phyloP scores from a whole-genome alignment of 2,888 invertebrate species.

The Odontomyia ornata region DNA sequence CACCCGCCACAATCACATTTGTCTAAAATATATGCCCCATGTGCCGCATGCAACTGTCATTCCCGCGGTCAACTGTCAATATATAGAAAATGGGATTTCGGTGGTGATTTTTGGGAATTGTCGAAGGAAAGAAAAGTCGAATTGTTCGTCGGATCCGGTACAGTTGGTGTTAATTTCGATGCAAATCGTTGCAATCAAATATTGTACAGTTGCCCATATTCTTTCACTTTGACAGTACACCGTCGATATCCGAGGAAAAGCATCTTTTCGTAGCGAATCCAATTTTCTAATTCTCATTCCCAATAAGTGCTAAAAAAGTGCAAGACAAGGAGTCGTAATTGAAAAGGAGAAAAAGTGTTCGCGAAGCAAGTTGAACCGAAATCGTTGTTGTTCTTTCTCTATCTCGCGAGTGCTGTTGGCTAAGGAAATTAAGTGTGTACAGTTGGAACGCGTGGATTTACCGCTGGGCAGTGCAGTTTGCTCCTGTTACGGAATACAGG shows the following conservation, averaged over 20 bases:
- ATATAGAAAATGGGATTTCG: conserved; percentile 34
- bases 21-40: neutral
- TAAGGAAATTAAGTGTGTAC: neutral
- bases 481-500: conserved; percentile 11
- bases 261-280: neutral
- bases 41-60: conserved; percentile 40
- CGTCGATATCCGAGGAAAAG: neutral
- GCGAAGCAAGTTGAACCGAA: neutral
- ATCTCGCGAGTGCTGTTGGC: neutral
- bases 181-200: neutral
- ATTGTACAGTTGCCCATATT: neutral
- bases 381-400: neutral
- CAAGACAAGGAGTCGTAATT: neutral
- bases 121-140: conserved; percentile 32
- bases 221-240: neutral
- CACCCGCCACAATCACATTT: too few species aligned
- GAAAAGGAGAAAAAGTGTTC: conserved; percentile 16
- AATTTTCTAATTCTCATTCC: too few species aligned
- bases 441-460: conserved; percentile 1
- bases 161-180: conserved; percentile 15
- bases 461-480: neutral
- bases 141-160: conserved; percentile 14
- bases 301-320: neutral
- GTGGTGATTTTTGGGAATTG: conserved; percentile 38
- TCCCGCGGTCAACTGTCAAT: conserved; percentile 36